Conservation (phyloP, 2,113 vertebrate genomes). For the Fulica atra region DNA sequence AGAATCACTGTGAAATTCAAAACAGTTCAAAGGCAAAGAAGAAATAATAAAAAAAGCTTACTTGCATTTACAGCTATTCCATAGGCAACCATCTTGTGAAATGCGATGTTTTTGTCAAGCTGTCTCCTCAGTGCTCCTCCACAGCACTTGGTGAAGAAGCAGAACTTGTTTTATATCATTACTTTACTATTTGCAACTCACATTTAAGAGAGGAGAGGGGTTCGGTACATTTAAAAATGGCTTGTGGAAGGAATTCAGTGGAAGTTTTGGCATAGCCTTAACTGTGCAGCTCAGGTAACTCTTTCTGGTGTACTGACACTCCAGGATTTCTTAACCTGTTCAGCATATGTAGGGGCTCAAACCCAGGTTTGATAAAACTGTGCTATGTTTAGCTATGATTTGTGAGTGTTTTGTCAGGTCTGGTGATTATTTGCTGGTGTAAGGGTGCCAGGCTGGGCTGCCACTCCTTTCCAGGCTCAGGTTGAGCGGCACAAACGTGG, state of each 20-base stretch:
- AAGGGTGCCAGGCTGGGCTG: neutral
- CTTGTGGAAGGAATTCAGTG: neutral
- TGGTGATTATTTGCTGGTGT: neutral
- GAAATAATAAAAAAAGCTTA: conserved; percentile 53
- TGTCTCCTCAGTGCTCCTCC: conserved; percentile 75
- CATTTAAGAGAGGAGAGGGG: neutral
- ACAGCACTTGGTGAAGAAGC: conserved; percentile 72
- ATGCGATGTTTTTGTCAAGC: conserved; percentile 80
- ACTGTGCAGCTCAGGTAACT: neutral
- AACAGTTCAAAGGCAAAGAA: conserved; percentile 25
- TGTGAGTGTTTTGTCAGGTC: neutral
- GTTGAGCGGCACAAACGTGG: neutral
- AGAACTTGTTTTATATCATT: conserved; percentile 43
- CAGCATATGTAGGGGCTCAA: neutral
- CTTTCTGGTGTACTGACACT: neutral
- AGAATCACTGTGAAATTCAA: conserved; percentile 20
- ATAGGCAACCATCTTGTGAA: conserved; percentile 81
- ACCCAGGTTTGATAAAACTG: neutral
- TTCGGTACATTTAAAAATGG: neutral
- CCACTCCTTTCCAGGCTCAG: neutral
- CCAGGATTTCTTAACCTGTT: neutral
- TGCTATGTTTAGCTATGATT: neutral
- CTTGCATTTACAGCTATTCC: conserved; percentile 78
- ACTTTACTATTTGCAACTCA: neutral
- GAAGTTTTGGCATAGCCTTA: neutral